Base-by-base conservation (phyloP, 2,888 invertebrate species). In the Calameuta filiformis region DNA sequence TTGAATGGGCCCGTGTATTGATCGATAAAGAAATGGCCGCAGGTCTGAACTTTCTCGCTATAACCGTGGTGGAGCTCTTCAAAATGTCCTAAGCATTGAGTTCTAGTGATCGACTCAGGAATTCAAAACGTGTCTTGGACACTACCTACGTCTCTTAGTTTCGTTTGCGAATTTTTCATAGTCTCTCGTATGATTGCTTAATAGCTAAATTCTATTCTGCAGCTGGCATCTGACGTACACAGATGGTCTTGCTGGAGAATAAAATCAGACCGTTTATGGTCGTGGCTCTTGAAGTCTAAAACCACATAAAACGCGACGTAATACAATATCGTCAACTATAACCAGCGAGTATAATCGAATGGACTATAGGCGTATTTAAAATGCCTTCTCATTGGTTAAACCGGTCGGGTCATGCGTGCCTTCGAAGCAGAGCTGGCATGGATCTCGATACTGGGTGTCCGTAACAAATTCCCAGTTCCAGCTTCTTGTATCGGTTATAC, bases 351-450 rank as follows among this genome's bases (percentile, higher is more conserved):
- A 35, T 74, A 30, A 37, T 34, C 37, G 74, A 30, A 34, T 35
- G 30, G 37, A 34, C 74, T 34, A 34, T 74, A 34, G 74, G 75
- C 74, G 76, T 76, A 82, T 80, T 79, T 80, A 68, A 81, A 78
- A 75, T 69, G 74, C 76, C 75, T 34, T 75, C 73, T 82, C 81
- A 78, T 81, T 75, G 77, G 79, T 77, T 74, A 79, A 76, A 77
- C 79, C 79, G 71, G 74, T 68, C 74, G 40, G 35, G 73, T 76
- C 79, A 35, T 33, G 73, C 75, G 75, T 76, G 73, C 71, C 69
- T n/a, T 68, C 37, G 75, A 35, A 73, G 56, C 77, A 69, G 12
- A n/a, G 15, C 15, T 35, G 33, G 77, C 37, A n/a, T 12, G 30
- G 71, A 33, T 71, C 71, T 71, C 33, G 31, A 71, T 71, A 71